Percentiles rank a stretch among this genome's conserved stretches.
Conservation (phyloP, 2,888 invertebrate species). For the Carcina quercana region DNA sequence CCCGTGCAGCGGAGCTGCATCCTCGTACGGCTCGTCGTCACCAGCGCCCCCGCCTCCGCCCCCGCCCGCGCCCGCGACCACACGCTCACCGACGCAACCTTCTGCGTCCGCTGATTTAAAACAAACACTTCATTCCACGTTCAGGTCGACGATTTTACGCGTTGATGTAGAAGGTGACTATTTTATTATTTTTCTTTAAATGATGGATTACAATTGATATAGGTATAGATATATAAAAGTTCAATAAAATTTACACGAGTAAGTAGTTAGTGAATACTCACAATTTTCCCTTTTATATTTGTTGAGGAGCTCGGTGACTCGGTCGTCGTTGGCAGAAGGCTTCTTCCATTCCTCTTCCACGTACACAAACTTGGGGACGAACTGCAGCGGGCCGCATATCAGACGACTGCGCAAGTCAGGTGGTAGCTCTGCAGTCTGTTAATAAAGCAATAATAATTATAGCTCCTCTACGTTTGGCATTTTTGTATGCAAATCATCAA, state of each 20-base stretch:
- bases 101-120: conserved; percentile 42
- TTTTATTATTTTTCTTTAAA: not conserved
- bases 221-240: too few species aligned
- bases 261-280: too few species aligned
- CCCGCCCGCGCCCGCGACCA: conserved; percentile 30
- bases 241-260: too few species aligned
- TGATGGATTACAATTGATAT: too few species aligned
- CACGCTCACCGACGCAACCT: conserved; percentile 28
- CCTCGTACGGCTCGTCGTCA: conserved; percentile 84
- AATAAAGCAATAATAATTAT: too few species aligned
- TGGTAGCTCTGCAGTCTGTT: conserved; percentile 57
- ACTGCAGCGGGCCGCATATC: conserved; percentile 46
- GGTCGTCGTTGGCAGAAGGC: conserved; percentile 35
- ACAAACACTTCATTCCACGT: too few species aligned
- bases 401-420: conserved; percentile 49
- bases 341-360: conserved; percentile 62
- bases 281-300: conserved; percentile 62
- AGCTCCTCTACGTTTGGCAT: too few species aligned
- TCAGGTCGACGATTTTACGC: too few species aligned
- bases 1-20: conserved; percentile 84
- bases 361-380: conserved; percentile 55
- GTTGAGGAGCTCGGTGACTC: conserved; percentile 50
- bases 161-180: too few species aligned
- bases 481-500: too few species aligned
- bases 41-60: conserved; percentile 34